These are phyloP conservation scores for Eupithecia centaureata DNA, from an alignment of 2,888 invertebrate genomes.

Conservation along the genomic window DNA sequence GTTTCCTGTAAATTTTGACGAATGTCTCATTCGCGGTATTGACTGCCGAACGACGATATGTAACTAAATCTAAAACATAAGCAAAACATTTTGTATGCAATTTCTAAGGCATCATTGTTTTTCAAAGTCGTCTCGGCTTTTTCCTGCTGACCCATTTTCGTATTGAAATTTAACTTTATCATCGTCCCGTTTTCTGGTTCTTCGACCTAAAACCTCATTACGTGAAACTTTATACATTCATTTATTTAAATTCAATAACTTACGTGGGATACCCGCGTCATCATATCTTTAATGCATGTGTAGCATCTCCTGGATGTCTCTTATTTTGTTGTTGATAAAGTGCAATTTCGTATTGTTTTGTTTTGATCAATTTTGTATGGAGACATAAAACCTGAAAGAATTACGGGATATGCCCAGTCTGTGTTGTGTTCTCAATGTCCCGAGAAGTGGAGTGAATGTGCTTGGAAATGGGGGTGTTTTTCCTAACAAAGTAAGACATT, in stretches of 20 bases:
- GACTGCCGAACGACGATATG: too few species aligned
- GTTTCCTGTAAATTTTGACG: too few species aligned
- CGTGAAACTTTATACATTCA: conserved; percentile 32
- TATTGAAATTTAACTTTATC: conserved; percentile 16
- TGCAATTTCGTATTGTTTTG: conserved; percentile 51
- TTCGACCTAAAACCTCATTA: conserved; percentile 21
- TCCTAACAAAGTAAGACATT: conserved; percentile 59
- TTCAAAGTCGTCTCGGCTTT: not conserved
- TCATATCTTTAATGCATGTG: conserved; percentile 73
- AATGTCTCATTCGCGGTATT: too few species aligned
- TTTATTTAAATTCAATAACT: conserved; percentile 72
- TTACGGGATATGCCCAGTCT: conserved; percentile 62
- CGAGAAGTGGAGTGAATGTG: conserved; percentile 43
- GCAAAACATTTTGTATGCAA: not conserved
- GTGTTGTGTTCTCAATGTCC: conserved; percentile 50
- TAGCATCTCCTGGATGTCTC: conserved; percentile 47
- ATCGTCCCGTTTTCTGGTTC: conserved; percentile 10
- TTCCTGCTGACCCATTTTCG: conserved; percentile 20
- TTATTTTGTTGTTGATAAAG: conserved; percentile 56
- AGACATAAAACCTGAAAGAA: conserved; percentile 68
- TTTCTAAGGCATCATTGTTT: not conserved
- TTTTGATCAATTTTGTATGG: conserved; percentile 58
- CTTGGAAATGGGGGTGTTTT: conserved; percentile 66
- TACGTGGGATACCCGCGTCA: conserved; percentile 66
- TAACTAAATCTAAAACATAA: not conserved